Percentiles rank a stretch among this genome's conserved stretches.
phyloP scores from a whole-genome alignment of 30 jellyfish, hydroid and myxozoan genomes.

The Aurelia sp. region DNA sequence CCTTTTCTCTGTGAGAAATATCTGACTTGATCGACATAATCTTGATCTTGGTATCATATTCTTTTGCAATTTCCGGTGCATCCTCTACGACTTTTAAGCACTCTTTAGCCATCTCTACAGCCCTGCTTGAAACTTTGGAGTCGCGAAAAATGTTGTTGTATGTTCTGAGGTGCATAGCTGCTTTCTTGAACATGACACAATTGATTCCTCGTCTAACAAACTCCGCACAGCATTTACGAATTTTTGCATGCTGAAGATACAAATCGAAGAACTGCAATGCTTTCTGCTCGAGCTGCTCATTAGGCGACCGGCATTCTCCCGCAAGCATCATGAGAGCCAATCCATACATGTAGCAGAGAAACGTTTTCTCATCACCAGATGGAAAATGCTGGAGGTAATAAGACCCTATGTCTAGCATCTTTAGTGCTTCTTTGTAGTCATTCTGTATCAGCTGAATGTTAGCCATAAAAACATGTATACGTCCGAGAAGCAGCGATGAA shows the following conservation, averaged over 20 bases:
- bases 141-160: background rate
- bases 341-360: slow-evolving; percentile 5
- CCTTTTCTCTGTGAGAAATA: no score
- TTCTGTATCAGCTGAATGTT: background rate
- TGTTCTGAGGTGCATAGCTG: background rate
- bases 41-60: no score
- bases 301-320: background rate
- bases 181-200: slow-evolving; percentile 4
- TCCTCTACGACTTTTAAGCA: background rate
- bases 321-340: slow-evolving; percentile 2
- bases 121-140: background rate
- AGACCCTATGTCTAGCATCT: background rate
- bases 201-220: slow-evolving; percentile 11
- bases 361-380: slow-evolving; percentile 17
- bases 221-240: background rate
- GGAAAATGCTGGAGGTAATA: background rate
- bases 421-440: background rate
- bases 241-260: slow-evolving; percentile 21
- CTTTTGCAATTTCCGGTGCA: background rate
- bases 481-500: slow-evolving; percentile 4
- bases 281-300: background rate
- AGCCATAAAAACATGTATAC: background rate
- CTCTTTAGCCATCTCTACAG: background rate
- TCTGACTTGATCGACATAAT: no score
- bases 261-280: background rate